Evolutionary conservation across 2,888 invertebrate species (phyloP).

Genomic region (Netelia fuscicornis): DNA sequence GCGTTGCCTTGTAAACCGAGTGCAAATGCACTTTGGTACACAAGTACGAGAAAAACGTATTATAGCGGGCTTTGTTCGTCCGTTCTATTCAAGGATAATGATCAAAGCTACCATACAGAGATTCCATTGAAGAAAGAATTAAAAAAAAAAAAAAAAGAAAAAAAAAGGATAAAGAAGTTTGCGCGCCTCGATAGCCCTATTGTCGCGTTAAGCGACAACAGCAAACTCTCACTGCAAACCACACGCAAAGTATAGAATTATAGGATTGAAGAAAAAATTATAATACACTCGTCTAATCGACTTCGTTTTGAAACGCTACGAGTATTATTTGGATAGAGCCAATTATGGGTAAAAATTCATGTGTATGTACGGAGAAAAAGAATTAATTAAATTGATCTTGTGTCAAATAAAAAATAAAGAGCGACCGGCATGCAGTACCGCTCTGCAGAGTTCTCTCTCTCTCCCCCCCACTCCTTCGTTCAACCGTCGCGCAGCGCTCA

Average conservation of each 20-base stretch:
- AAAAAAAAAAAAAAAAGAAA: neutral
- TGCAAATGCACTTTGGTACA: constrained; percentile 44
- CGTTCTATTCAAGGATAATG: constrained; percentile 45
- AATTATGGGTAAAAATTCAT: neutral
- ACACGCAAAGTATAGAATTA: too few relatives aligned
- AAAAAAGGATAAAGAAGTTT: constrained; percentile 5
- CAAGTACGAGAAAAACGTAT: constrained; percentile 10
- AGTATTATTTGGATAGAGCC: too few relatives aligned
- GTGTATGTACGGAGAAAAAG: neutral
- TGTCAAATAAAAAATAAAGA: neutral
- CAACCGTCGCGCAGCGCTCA: neutral
- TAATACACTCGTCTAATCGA: too few relatives aligned
- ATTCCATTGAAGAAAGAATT: neutral
- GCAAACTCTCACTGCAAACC: too few relatives aligned
- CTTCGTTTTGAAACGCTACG: too few relatives aligned
- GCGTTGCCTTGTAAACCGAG: constrained; percentile 10
- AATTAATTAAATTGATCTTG: neutral
- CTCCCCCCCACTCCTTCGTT: neutral
- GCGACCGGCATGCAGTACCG: constrained; percentile 27
- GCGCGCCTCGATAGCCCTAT: neutral
- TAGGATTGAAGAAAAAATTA: too few relatives aligned
- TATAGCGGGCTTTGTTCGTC: constrained; percentile 13
- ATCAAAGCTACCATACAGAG: neutral
- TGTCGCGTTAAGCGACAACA: too few relatives aligned
- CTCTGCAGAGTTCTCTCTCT: constrained; percentile 13